Conservation (phyloP, 2,797 vertebrate genomes). For the Sebastolobus alascanus region DNA sequence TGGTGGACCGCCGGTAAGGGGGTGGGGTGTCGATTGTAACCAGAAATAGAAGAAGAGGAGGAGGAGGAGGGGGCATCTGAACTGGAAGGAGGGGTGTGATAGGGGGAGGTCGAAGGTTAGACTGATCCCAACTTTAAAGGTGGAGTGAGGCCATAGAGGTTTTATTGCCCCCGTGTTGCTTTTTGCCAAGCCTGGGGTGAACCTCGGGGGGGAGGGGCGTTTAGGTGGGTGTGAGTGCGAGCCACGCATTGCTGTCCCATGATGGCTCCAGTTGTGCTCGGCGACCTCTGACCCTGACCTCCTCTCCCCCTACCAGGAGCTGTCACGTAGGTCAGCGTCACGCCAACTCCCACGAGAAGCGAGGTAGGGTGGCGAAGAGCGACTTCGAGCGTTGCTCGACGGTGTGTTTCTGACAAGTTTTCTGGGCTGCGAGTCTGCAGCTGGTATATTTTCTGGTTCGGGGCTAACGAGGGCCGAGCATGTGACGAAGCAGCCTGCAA, state of each 20-base stretch:
- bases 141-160: slow-evolving; percentile 61
- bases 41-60: slow-evolving; percentile 54
- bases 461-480: slow-evolving; percentile 50
- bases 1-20: slow-evolving; percentile 46
- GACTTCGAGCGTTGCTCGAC: not conserved
- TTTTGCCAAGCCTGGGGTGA: slow-evolving; percentile 62
- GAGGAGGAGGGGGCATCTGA: slow-evolving; percentile 25
- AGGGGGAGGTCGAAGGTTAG: slow-evolving; percentile 75
- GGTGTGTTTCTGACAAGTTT: not conserved
- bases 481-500: slow-evolving; percentile 59
- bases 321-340: slow-evolving; percentile 53
- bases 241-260: slow-evolving; percentile 59
- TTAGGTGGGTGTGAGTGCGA: slow-evolving; percentile 50
- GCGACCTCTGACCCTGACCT: slow-evolving; percentile 64
- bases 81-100: slow-evolving; percentile 34
- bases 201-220: slow-evolving; percentile 44
- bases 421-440: slow-evolving; percentile 3
- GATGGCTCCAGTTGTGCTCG: slow-evolving; percentile 65
- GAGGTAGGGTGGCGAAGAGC: not conserved
- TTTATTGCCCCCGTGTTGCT: slow-evolving; percentile 77
- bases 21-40: slow-evolving; percentile 55
- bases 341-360: slow-evolving; percentile 20
- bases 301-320: slow-evolving; percentile 28
- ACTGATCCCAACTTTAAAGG: slow-evolving; percentile 75
- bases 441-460: slow-evolving; percentile 23